Percentiles rank a stretch among this genome's conserved stretches.
phyloP scores from a whole-genome alignment of 2,113 vertebrate genomes.

The Osmerus eperlanus region DNA sequence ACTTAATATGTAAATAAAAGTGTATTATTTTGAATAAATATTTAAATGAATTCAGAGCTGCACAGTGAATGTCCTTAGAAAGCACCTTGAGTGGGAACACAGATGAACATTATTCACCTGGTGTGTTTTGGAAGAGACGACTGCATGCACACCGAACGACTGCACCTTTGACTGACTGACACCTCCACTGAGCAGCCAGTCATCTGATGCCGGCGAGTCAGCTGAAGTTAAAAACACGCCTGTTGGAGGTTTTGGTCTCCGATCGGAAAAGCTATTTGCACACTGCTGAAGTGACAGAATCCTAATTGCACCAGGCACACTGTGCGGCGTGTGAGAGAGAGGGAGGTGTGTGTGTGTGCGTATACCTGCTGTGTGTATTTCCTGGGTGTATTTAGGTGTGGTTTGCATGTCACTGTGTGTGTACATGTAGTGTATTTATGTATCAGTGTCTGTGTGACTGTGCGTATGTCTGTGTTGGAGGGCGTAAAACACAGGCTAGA shows the following conservation, averaged over 20 bases:
- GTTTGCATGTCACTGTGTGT: not conserved
- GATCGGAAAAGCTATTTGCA: slow-evolving; percentile 13
- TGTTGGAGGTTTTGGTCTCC: not conserved
- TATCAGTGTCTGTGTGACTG: not conserved
- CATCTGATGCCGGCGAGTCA: slow-evolving; percentile 27
- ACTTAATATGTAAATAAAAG: too few species aligned
- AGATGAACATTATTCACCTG: too few species aligned
- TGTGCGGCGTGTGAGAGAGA: not conserved
- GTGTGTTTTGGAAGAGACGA: too few species aligned
- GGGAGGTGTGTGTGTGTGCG: not conserved
- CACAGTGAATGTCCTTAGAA: too few species aligned
- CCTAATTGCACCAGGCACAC: slow-evolving; percentile 17
- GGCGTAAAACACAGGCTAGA: not conserved
- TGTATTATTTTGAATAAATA: too few species aligned
- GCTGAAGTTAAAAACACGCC: slow-evolving; percentile 9
- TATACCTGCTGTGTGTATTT: not conserved
- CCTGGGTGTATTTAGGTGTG: not conserved
- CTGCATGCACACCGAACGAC: not conserved
- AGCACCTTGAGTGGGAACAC: too few species aligned
- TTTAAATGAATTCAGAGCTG: too few species aligned
- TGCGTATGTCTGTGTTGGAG: slow-evolving; percentile 6
- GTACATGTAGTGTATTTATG: not conserved
- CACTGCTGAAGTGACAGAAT: slow-evolving; percentile 27
- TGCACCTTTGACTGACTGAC: slow-evolving; percentile 28
- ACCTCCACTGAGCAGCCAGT: slow-evolving; percentile 37